Evolutionary conservation across 2,888 invertebrate genomes (phyloP).

Genomic region (Microctonus hyperodae): DNA sequence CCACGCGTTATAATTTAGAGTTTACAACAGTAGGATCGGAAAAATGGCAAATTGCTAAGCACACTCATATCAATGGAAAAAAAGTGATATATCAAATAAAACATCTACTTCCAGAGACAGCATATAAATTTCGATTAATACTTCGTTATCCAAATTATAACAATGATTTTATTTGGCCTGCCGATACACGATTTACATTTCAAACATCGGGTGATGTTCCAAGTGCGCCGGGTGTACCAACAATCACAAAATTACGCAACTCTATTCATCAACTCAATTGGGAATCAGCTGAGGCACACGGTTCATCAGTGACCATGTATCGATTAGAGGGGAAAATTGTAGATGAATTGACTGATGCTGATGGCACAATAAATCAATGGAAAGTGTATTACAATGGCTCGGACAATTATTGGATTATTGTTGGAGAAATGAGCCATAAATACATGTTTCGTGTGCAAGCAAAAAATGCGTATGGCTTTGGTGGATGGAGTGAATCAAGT

Average conservation of each 20-base stretch:
- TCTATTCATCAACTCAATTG: constrained; percentile 82
- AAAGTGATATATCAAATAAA: constrained; percentile 53
- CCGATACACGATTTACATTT: constrained; percentile 74
- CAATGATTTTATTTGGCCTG: constrained; percentile 75
- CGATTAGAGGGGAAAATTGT: constrained; percentile 73
- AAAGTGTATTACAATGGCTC: constrained; percentile 77
- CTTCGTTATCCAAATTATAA: constrained; percentile 70
- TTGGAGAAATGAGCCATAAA: constrained; percentile 65
- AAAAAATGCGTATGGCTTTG: constrained; percentile 82
- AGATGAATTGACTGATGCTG: constrained; percentile 42
- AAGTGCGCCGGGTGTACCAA: constrained; percentile 78
- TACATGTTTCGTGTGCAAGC: constrained; percentile 82
- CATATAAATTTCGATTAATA: constrained; percentile 78
- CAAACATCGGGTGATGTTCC: constrained; percentile 84
- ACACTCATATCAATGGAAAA: constrained; percentile 38
- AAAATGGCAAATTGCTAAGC: constrained; percentile 60
- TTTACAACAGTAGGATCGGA: constrained; percentile 64
- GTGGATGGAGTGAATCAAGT: constrained; percentile 76
- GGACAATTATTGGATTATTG: constrained; percentile 83
- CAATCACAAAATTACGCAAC: constrained; percentile 76
- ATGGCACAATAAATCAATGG: constrained; percentile 63
- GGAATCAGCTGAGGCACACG: constrained; percentile 80
- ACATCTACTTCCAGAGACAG: constrained; percentile 75
- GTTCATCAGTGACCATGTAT: constrained; percentile 77
- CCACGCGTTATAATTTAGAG: constrained; percentile 64